These are phyloP conservation scores for Scaptomyza pallida DNA, from an alignment of 1,140 invertebrate species.

Conservation along the genomic window DNA sequence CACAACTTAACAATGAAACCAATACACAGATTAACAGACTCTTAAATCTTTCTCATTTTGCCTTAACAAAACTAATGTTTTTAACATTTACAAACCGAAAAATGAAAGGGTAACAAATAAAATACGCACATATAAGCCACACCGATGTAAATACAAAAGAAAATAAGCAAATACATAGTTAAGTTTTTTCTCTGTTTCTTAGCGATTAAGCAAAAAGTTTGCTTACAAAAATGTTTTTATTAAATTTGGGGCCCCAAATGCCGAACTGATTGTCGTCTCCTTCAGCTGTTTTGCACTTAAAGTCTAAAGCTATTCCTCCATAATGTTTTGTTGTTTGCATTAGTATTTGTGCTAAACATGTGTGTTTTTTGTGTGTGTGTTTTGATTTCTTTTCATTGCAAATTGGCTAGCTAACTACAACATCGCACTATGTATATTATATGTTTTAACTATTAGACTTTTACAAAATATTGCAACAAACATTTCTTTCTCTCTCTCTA, in stretches of 20 bases:
- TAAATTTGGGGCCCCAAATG: constrained; percentile 19
- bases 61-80: constrained; percentile 26
- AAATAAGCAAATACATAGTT: too few species aligned
- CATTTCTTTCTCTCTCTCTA: constrained; percentile 17
- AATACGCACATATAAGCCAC: constrained; percentile 56
- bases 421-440: constrained; percentile 62
- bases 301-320: constrained; percentile 64
- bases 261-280: constrained; percentile 69
- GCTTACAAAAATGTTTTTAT: constrained; percentile 8
- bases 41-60: constrained; percentile 35
- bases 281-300: constrained; percentile 57
- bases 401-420: constrained; percentile 76
- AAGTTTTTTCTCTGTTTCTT: constrained; percentile 31
- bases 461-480: constrained; percentile 80
- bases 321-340: constrained; percentile 35
- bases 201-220: constrained; percentile 3
- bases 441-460: constrained; percentile 70
- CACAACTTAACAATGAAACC: constrained; percentile 78
- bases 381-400: constrained; percentile 45
- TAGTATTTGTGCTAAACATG: constrained; percentile 32
- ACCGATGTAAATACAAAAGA: constrained; percentile 36
- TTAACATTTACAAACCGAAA: constrained; percentile 56
- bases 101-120: constrained; percentile 42
- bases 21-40: constrained; percentile 74
- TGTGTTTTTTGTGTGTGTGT: constrained; percentile 17